These are phyloP conservation scores for Apodemia duryi DNA, from an alignment of 2,888 invertebrate species.

Conservation along the genomic window DNA sequence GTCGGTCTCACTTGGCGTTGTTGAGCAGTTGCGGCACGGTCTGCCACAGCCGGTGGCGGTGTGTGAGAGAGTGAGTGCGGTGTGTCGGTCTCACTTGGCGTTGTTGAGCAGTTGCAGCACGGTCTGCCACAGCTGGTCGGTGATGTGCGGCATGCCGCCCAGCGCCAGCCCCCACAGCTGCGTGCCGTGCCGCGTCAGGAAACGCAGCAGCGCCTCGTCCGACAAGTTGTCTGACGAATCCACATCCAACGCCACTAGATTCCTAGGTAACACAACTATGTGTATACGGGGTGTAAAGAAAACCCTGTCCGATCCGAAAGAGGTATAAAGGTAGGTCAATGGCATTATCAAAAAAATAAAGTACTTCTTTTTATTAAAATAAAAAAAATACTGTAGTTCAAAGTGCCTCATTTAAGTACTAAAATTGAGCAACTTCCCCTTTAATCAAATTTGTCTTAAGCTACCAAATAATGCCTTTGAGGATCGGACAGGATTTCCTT, in stretches of 20 bases:
- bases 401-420: too few relatives aligned
- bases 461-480: too few relatives aligned
- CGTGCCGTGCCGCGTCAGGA: constrained; percentile 92
- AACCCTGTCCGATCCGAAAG: too few relatives aligned
- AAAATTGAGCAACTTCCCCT: too few relatives aligned
- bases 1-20: constrained; percentile 88
- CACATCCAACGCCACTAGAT: constrained; percentile 92
- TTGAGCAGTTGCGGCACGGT: constrained; percentile 93
- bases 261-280: constrained; percentile 51
- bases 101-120: constrained; percentile 94
- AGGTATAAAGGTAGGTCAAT: too few relatives aligned
- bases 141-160: constrained; percentile 98
- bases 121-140: constrained; percentile 98
- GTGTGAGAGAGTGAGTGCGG: constrained; percentile 75
- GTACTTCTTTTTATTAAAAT: too few relatives aligned
- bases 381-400: too few relatives aligned
- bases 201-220: constrained; percentile 95
- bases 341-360: too few relatives aligned
- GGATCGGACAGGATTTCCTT: too few relatives aligned
- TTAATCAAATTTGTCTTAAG: too few relatives aligned
- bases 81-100: constrained; percentile 84
- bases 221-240: constrained; percentile 96
- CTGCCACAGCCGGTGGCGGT: constrained; percentile 98
- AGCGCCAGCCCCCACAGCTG: constrained; percentile 93
- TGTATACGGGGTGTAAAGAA: too few relatives aligned